Evolutionary conservation across 2,797 vertebrate species (phyloP), one percentile per base, ranked within the genome.

Genomic region (Crossoptilon crossoptilon): DNA sequence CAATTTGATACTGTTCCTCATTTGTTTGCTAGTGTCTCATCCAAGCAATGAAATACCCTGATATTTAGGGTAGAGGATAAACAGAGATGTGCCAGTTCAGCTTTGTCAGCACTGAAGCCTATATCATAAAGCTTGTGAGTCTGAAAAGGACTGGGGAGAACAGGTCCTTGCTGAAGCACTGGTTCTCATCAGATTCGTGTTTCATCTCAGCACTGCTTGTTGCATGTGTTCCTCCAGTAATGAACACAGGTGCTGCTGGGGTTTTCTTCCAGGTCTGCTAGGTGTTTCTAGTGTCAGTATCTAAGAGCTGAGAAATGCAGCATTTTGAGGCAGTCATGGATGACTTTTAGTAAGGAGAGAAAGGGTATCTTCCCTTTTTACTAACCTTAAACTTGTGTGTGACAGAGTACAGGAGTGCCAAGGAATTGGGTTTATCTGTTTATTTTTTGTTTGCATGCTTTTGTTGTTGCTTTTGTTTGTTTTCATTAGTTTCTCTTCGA

Each of bases 101-200:
- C 14, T 69, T 79, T 51, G 15, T 76, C 43, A 35, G 17, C 67
- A 63, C 6, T 62, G 29, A 8, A 78, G 18, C 5, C 26, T 9
- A 0, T 58, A 72, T 62, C 24, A 62, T 5, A 5, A 19, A 37
- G 11, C 43, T 51, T 19, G 44, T 0, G 0, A 3, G 60, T 84
- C 35, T 80, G 18, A 44, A 68, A 80, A 79, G 7, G 9, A 18
- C 44, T 43, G 7, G 3, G 16, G 35, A 72, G 48, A 73, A 73
- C 9, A 17, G 8, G 19, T 11, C 24, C 10, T 70, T 29, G 19
- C 14, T 24, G 43, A 70, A 85, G 4, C n/a, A 62, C 14, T 35
- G 14, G 21, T 60, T 87, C 37, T 27, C 3, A 1, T 37, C 33
- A 53, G 27, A 73, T 53, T 75, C 8, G 18, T 58, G 39, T 43